phyloP scores from a whole-genome alignment of 2,888 invertebrate species.

The Altica lythri region DNA sequence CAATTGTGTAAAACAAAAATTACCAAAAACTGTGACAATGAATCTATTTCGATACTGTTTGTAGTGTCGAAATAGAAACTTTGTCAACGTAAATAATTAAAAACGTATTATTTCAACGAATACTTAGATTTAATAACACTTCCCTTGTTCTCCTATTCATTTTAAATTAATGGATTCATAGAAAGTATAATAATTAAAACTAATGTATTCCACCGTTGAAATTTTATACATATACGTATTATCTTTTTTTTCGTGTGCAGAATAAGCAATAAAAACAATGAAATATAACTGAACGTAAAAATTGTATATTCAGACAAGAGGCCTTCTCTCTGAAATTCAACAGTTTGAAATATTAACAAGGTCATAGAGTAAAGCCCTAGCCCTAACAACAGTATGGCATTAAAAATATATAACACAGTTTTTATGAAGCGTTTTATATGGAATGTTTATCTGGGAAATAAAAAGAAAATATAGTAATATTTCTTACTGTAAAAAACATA shows the following conservation, averaged over 20 bases:
- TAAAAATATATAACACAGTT: constrained; percentile 21
- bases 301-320: constrained; percentile 11
- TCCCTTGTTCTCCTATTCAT: background rate
- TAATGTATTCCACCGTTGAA: constrained; percentile 3
- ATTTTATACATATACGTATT: constrained; percentile 2
- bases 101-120: too few species aligned
- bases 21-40: too few species aligned
- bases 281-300: constrained; percentile 17
- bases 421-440: constrained; percentile 14
- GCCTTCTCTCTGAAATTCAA: constrained; percentile 12
- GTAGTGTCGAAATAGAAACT: too few species aligned
- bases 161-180: constrained; percentile 2
- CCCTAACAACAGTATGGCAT: constrained; percentile 19
- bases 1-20: too few species aligned
- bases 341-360: constrained; percentile 22
- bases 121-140: too few species aligned
- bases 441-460: constrained; percentile 7
- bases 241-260: constrained; percentile 1
- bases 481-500: too few species aligned
- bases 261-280: constrained; percentile 15
- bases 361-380: constrained; percentile 20
- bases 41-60: too few species aligned
- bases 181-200: constrained; percentile 24
- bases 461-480: constrained; percentile 7
- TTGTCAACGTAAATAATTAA: too few species aligned